A percentile compares a stretch with the other conserved stretches of the same genome.
Evolutionary conservation across 2,888 invertebrate species (phyloP).

Genomic region (Oscheius myriophilus): DNA sequence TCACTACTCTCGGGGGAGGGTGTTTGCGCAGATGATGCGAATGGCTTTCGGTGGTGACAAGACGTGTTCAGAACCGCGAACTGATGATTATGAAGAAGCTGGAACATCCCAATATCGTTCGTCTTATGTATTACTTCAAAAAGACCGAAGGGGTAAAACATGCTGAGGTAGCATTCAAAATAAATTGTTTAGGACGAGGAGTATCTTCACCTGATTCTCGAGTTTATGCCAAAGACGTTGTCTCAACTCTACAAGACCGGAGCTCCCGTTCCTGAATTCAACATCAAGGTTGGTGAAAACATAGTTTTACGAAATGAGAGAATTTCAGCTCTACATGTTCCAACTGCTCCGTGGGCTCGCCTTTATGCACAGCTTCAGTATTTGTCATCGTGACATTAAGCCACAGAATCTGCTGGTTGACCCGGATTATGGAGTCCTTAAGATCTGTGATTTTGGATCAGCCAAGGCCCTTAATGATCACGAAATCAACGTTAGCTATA

Average conservation of each 20-base stretch:
- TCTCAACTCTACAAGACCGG: slow-evolving; percentile 31
- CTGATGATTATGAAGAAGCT: slow-evolving; percentile 40
- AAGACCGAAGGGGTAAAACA: slow-evolving; percentile 9
- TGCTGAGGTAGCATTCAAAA: background rate
- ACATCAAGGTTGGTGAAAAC: slow-evolving; percentile 35
- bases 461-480: slow-evolving; percentile 48
- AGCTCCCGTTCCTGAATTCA: slow-evolving; percentile 28
- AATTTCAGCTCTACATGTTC: slow-evolving; percentile 39
- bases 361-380: slow-evolving; percentile 40
- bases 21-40: slow-evolving; percentile 1
- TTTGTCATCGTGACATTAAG: slow-evolving; percentile 51
- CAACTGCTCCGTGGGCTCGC: slow-evolving; percentile 45
- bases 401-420: slow-evolving; percentile 59
- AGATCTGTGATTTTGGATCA: slow-evolving; percentile 63
- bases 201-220: slow-evolving; percentile 41
- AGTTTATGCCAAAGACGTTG: slow-evolving; percentile 45
- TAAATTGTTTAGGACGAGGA: slow-evolving; percentile 17
- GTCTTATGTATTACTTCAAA: slow-evolving; percentile 38
- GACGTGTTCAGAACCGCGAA: slow-evolving; percentile 40
- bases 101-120: slow-evolving; percentile 46
- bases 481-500: slow-evolving; percentile 49
- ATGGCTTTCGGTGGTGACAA: too few relatives aligned
- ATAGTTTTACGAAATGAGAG: background rate
- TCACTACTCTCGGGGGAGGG: slow-evolving; percentile 14
- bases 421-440: slow-evolving; percentile 49